Evolutionary conservation across 35 echinoderm and acorn worm genomes (phyloP), one percentile per base, ranked within the genome.

Genomic region (Chiridota heheva): DNA sequence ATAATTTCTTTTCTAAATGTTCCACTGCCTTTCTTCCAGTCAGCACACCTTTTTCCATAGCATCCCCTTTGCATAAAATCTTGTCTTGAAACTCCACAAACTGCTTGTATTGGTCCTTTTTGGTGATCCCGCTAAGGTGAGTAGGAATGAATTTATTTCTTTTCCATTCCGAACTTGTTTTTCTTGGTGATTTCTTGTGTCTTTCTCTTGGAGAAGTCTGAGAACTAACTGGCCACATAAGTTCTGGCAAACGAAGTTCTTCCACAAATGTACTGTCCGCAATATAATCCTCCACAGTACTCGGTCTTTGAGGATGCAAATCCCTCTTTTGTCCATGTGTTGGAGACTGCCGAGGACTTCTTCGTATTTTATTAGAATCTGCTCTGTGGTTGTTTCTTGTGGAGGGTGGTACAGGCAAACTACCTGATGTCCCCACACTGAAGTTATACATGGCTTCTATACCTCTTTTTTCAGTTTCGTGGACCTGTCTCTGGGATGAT

Each of bases 391-490:
- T 20, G 2, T 27, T 30, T 48, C 30, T 63, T 56, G n/a, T 16
- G 40, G 43, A 44, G 62, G 25, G 49, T 44, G 44, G 87, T 24
- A 92, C 41, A n/a, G 61, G 89, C 16, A 98, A 33, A 62, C 95
- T 98, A 0, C 95, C 95, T 17, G 89, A 72, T 42, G 95, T 91
- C 38, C 95, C 95, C 7, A 91, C 67, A 72, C 95, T 91, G 46
- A 98, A 98, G 76, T 98, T 82, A 70, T 91, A 98, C 45, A 92
- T 58, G 17, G 95, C 95, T 45, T 85, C 60, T 0, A 61, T 67
- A 67, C 91, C 82, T 36, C 88, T 20, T 47, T 73, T 71, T 7
- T 91, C 84, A 45, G 80, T 82, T 5, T 86, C 66, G 41, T 27
- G 42, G 24, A 36, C 24, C 40, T 26, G 69, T 58, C 63, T 62